Evolutionary conservation across 2,797 vertebrate species (phyloP).

Genomic region (Glyptemys insculpta): DNA sequence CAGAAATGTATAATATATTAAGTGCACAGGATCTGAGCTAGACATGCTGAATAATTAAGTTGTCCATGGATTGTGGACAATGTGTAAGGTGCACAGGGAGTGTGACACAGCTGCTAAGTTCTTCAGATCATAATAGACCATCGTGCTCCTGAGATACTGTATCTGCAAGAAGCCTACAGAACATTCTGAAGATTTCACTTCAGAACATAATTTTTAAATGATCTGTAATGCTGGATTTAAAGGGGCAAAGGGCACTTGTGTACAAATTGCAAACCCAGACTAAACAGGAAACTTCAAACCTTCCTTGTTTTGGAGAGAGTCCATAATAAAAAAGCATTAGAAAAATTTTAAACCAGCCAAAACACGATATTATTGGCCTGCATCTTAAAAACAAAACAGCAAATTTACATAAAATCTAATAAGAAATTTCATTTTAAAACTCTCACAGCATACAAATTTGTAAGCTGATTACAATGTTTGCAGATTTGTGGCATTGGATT

Average conservation of each 20-base stretch:
- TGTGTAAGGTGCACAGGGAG: background rate
- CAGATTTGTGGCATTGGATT: background rate
- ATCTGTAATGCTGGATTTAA: background rate
- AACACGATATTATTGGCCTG: background rate
- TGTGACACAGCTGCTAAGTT: background rate
- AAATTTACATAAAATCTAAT: background rate
- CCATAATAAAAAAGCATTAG: background rate
- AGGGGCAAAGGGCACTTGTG: background rate
- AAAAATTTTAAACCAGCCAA: background rate
- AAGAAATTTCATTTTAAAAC: background rate
- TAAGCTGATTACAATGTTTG: slow-evolving; percentile 7
- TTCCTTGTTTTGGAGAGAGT: background rate
- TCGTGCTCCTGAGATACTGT: background rate
- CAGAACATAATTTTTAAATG: background rate
- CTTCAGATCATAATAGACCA: background rate
- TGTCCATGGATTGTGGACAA: background rate
- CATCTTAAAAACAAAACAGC: background rate
- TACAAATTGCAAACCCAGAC: background rate
- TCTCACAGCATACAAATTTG: background rate
- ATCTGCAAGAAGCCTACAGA: background rate
- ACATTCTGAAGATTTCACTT: background rate
- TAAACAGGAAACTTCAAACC: background rate
- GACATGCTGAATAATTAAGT: slow-evolving; percentile 6
- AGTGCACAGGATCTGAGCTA: too few relatives aligned
- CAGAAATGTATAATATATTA: background rate